Conservation (phyloP, 2,888 invertebrate species). For the Marronus borbonicus region DNA sequence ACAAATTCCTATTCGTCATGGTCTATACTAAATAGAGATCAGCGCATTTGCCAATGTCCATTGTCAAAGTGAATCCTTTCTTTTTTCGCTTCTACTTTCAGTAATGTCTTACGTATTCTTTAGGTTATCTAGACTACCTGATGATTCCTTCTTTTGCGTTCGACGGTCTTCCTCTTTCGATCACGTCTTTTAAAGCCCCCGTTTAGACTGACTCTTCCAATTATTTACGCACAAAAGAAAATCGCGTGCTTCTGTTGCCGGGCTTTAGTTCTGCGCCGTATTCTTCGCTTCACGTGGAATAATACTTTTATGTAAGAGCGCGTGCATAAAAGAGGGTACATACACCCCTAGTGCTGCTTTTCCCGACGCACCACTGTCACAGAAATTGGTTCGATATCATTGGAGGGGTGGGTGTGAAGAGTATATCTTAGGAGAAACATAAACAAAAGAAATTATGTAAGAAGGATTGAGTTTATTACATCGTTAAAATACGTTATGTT, state of each 20-base stretch:
- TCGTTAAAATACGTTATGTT: no score
- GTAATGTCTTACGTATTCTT: constrained; percentile 14
- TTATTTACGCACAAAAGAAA: constrained; percentile 48
- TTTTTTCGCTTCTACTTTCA: constrained; percentile 12
- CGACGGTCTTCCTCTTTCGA: not conserved
- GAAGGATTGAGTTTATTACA: no score
- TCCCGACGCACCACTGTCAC: no score
- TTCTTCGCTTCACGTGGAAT: not conserved
- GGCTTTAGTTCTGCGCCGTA: not conserved
- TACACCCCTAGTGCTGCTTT: no score
- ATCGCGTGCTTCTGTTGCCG: constrained; percentile 32
- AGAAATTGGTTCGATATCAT: no score
- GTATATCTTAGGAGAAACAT: no score
- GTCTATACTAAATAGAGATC: constrained; percentile 45
- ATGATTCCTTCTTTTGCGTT: constrained; percentile 3
- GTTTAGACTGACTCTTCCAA: constrained; percentile 31
- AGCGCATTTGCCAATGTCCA: constrained; percentile 32
- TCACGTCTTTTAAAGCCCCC: constrained; percentile 28
- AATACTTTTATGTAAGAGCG: not conserved
- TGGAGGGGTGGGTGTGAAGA: no score
- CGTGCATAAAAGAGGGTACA: not conserved
- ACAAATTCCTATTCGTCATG: constrained; percentile 44
- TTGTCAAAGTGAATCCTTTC: constrained; percentile 40
- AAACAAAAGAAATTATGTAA: no score
- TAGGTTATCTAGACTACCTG: no score